These are phyloP conservation scores for Bicyclus anynana DNA, from an alignment of 1,140 invertebrate genomes.

Conservation along the genomic window DNA sequence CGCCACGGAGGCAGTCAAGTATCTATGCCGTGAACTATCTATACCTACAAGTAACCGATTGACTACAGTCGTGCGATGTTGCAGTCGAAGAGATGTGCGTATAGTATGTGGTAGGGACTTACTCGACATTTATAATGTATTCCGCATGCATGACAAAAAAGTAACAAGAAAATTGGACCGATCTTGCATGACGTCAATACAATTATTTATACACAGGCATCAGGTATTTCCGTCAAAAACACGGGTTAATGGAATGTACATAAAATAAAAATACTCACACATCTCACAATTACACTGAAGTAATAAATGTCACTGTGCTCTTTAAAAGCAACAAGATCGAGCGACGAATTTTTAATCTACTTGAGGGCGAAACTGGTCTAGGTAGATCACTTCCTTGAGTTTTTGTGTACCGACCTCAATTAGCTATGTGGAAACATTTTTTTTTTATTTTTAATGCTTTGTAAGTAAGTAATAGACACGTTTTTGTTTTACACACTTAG, in stretches of 20 bases:
- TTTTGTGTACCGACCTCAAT: constrained; percentile 41
- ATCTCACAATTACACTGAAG: constrained; percentile 17
- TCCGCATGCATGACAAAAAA: not conserved
- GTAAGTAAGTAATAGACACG: not conserved
- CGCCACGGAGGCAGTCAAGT: no score
- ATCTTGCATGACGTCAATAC: not conserved
- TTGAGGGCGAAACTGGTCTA: constrained; percentile 58
- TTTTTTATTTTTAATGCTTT: constrained; percentile 8
- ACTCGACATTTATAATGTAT: no score
- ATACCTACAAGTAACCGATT: no score
- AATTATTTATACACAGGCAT: not conserved
- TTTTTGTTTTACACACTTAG: not conserved
- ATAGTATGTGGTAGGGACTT: no score
- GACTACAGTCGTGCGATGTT: no score
- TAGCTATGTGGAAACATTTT: constrained; percentile 28
- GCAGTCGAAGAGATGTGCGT: no score
- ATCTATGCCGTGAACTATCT: no score
- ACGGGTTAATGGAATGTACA: not conserved
- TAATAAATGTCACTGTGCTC: constrained; percentile 69
- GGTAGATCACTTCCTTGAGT: constrained; percentile 50
- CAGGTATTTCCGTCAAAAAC: not conserved
- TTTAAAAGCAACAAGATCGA: constrained; percentile 51
- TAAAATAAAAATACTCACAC: constrained; percentile 1
- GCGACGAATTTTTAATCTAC: constrained; percentile 49
- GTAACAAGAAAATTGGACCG: not conserved